Base-by-base conservation (phyloP, 2,888 invertebrate genomes). In the Drosophila birchii region DNA sequence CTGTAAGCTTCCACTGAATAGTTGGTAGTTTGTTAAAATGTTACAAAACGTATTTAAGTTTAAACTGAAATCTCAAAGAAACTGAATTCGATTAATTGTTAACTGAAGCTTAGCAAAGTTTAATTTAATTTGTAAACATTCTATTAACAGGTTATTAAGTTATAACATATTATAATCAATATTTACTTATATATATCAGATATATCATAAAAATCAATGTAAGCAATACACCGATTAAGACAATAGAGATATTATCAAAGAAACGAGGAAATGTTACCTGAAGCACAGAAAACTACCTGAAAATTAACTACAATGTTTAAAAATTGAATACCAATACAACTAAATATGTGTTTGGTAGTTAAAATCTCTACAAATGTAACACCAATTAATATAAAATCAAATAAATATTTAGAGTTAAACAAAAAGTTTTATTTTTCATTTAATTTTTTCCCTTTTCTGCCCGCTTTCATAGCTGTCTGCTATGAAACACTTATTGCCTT, bases 1-100 rank as follows among this genome's bases (percentile, higher is more conserved):
- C 70, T 59, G 8, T 49, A 64, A 61, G 43, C n/a, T 56, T 59
- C 20, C n/a, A 11, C 1, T 29, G 29, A 76, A 41, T 76, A 74
- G 63, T 53, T 57, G 47, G 5, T 72, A 70, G 61, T 29, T 47
- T 47, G 47, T 59, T 49, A 6, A 34, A 51, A 16, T 8, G 20
- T 51, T 34, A 34, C 14, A 57, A 69, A 60, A 29, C 11, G 14
- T 44, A 59, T 38, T 49, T n/a, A 44, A 20, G 55, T 34, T 55
- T 34, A 34, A 60, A 18, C n/a, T 55, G n/a, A 41, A 23, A 54
- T 39, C 29, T 41, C 23, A 14, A 32, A 23, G 34, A 61, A 60
- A 11, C 41, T 2, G 43, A 51, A 23, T 73, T 64, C 49, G 66
- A 74, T n/a, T n/a, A n/a, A 29, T 39, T 39, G 76, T 79, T 81